These are phyloP conservation scores for Chloropsis cyanopogon DNA, from an alignment of 2,113 vertebrate genomes.

Conservation along the genomic window DNA sequence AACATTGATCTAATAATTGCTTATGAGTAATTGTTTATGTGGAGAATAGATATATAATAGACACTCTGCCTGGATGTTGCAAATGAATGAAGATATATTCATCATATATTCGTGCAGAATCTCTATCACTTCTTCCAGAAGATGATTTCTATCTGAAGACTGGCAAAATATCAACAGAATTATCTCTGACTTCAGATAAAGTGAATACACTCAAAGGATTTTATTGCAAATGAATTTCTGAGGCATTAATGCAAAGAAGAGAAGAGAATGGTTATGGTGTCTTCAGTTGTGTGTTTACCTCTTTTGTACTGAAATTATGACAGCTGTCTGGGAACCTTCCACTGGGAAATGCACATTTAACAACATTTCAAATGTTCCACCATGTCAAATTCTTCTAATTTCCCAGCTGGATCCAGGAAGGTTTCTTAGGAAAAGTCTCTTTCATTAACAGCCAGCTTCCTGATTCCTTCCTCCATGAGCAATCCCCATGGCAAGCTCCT, in stretches of 20 bases:
- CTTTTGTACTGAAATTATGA: slow-evolving; percentile 41
- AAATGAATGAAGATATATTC: neutral
- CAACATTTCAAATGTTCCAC: slow-evolving; percentile 56
- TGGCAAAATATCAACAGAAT: neutral
- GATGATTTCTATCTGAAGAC: neutral
- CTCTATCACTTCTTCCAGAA: neutral
- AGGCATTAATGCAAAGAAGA: slow-evolving; percentile 21
- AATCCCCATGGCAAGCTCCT: neutral
- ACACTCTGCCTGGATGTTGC: neutral
- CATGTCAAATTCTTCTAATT: slow-evolving; percentile 46
- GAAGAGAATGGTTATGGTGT: neutral
- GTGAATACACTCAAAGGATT: neutral
- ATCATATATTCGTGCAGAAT: neutral
- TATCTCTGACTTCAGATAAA: neutral
- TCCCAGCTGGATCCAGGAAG: slow-evolving; percentile 9
- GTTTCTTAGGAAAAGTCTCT: slow-evolving; percentile 2
- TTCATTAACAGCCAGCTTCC: neutral
- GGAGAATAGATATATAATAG: neutral
- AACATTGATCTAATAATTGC: neutral
- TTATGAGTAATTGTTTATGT: neutral
- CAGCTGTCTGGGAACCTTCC: slow-evolving; percentile 48
- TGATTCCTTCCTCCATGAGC: neutral
- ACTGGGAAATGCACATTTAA: slow-evolving; percentile 41
- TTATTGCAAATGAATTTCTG: slow-evolving; percentile 3
- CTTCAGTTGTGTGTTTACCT: slow-evolving; percentile 30